Conservation (phyloP, 2,113 vertebrate genomes). For the Nothobranchius kuhntae region DNA sequence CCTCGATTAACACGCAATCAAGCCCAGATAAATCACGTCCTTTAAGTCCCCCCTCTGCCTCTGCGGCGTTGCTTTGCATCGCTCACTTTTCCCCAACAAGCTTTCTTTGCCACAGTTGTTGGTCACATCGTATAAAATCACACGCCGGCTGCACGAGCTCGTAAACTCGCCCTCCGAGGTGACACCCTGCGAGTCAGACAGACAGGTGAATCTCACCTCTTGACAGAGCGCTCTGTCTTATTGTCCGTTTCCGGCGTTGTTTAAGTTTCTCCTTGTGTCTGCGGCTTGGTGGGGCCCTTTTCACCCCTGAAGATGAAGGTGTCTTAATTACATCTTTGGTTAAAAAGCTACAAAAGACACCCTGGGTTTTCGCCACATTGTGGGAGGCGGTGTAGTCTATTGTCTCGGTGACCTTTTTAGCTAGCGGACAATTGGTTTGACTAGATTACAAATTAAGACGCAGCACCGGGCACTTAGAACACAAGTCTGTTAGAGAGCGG, state of each 20-base stretch:
- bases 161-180: constrained; percentile 34
- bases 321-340: constrained; percentile 77
- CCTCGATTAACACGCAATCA: constrained; percentile 89
- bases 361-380: constrained; percentile 64
- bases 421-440: constrained; percentile 78
- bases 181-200: constrained; percentile 28
- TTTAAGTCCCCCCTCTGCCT: constrained; percentile 79
- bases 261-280: constrained; percentile 49
- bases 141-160: constrained; percentile 30
- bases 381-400: constrained; percentile 71
- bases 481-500: constrained; percentile 69
- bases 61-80: constrained; percentile 79
- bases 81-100: constrained; percentile 74
- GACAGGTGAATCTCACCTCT: constrained; percentile 39
- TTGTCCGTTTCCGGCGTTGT: background rate
- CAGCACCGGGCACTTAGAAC: constrained; percentile 72
- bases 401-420: constrained; percentile 77
- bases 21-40: constrained; percentile 88
- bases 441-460: constrained; percentile 79
- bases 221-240: constrained; percentile 14
- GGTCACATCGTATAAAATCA: constrained; percentile 54
- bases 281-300: constrained; percentile 61
- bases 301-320: constrained; percentile 70
- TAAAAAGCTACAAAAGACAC: constrained; percentile 74
- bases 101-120: constrained; percentile 45